phyloP scores from a whole-genome alignment of 1,140 invertebrate species.

The Pseudomyrmex cubaensis region DNA sequence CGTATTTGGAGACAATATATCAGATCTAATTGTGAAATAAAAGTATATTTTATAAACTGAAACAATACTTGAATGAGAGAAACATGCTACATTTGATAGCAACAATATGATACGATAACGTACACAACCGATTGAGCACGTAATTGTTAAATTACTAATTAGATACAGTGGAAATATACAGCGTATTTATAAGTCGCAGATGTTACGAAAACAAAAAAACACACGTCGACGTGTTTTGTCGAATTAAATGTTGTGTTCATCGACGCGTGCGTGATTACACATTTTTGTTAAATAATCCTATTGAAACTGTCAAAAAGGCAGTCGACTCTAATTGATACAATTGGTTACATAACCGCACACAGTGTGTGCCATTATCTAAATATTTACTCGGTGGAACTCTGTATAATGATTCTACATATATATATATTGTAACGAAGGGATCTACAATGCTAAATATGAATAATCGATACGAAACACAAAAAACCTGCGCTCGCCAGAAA shows the following conservation, averaged over 20 bases:
- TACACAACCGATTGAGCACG: constrained; percentile 8
- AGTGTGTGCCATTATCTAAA: constrained; percentile 33
- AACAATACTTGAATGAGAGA: neutral
- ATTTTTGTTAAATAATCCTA: constrained; percentile 51
- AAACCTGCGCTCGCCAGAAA: neutral
- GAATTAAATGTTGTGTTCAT: constrained; percentile 19
- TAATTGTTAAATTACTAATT: constrained; percentile 31
- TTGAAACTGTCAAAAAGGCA: constrained; percentile 32
- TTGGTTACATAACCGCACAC: neutral
- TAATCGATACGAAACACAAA: constrained; percentile 15
- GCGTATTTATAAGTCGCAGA: constrained; percentile 15
- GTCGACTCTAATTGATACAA: constrained; percentile 16
- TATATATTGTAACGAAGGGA: neutral
- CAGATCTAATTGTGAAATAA: neutral
- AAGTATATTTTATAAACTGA: no score
- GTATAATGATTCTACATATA: constrained; percentile 21
- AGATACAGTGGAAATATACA: neutral
- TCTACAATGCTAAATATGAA: neutral
- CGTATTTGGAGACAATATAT: neutral
- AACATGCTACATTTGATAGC: neutral
- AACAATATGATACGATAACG: neutral
- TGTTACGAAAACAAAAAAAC: constrained; percentile 30
- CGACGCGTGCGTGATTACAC: constrained; percentile 11
- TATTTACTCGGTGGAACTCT: constrained; percentile 16
- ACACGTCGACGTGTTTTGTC: neutral